Base-by-base conservation (phyloP, 2,113 vertebrate species). In the Felis chaus region DNA sequence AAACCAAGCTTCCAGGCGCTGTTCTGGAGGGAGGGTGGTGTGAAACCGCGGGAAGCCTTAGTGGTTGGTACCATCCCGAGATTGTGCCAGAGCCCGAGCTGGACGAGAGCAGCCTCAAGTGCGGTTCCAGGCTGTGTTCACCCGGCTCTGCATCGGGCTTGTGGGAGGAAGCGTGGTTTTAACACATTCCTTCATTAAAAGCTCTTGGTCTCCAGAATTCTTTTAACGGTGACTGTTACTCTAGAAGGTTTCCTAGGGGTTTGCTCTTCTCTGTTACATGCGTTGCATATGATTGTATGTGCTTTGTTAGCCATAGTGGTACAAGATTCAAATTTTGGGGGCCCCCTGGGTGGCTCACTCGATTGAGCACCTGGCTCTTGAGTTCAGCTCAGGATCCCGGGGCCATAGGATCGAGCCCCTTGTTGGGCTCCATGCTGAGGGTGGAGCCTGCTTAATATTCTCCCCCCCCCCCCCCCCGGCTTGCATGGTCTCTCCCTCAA, bases 111-210 rank as follows among this genome's bases (percentile, higher is more conserved):
- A 3, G 36, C 36, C 71, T 39, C 5, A 6, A 74, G 71, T 8
- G 36, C 4, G 2, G 45, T 15, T 19, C 73, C 25, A 31, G 3
- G 45, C 76, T 1, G 4, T 7, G 29, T 48, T 27, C 41, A 3
- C 48, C 45, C 29, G 0, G 3, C 53, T 57, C 5, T n/a, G 13
- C 4, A 0, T 27, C 36, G 0, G 14, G n/a, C 73, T 68, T 5
- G 0, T 18, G 9, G 31, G 27, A 15, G 4, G 31, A 53, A 15
- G 29, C 0, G 18, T 16, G 19, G 65, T 65, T 21, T 18, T 7
- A 1, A 1, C 48, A 31, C 3, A 5, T 27, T 45, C 14, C 14
- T 19, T 8, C 12, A 0, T 25, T 12, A 21, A 15, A 27, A 36
- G 33, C 69, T 5, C 39, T 23, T 4, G 45, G n/a, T 33, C 78